A percentile compares a stretch with the other conserved stretches of the same genome.
Conservation (phyloP, 2,113 vertebrate species). For the Hydrochoerus hydrochaeris region DNA sequence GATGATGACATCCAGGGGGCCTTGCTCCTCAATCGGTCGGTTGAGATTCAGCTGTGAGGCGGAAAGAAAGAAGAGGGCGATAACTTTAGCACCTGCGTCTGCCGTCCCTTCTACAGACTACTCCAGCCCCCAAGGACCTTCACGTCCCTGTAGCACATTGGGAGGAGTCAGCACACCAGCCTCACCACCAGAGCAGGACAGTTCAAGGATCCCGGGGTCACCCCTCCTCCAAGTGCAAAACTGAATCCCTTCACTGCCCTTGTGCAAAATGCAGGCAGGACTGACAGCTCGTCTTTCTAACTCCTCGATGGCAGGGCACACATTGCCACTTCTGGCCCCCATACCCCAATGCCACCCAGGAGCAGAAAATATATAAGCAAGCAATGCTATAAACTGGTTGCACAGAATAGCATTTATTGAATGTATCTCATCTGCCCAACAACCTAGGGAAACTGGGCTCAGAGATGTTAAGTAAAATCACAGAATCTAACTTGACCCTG, state of each 20-base stretch:
- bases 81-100: not conserved
- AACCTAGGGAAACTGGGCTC: not conserved
- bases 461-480: not conserved
- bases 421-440: not conserved
- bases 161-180: not conserved
- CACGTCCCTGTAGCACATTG: rapidly evolving
- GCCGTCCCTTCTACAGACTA: rapidly evolving
- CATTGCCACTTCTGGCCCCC: not conserved
- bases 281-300: rapidly evolving
- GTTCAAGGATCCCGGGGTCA: not conserved
- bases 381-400: rapidly evolving
- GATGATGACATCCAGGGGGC: constrained; percentile 98
- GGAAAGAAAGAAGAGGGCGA: constrained; percentile 54
- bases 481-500: not conserved
- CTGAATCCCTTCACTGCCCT: not conserved
- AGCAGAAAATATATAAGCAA: not conserved
- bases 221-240: not conserved
- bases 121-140: not conserved
- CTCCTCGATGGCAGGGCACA: not conserved
- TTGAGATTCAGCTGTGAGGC: constrained; percentile 93
- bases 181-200: not conserved
- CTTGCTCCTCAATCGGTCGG: constrained; percentile 97
- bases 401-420: not conserved
- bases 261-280: rapidly evolving
- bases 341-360: not conserved